Base-by-base conservation (phyloP, 2,113 vertebrate genomes). In the Narcine bancroftii region DNA sequence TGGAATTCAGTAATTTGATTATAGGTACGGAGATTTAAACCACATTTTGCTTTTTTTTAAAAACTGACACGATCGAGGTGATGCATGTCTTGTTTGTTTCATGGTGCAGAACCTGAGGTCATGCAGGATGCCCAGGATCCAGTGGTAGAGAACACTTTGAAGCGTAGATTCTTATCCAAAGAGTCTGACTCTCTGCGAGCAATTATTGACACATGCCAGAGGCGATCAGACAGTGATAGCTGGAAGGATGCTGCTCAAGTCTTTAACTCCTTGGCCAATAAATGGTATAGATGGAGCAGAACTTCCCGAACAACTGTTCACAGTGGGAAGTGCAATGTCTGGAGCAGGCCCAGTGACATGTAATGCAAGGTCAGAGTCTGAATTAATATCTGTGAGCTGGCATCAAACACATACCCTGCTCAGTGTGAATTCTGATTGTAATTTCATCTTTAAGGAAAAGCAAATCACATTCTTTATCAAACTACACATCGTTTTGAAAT, bases 1-100 rank as follows among this genome's bases (percentile, higher is more conserved):
- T 87, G 53, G n/a, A 56, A 60, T 87, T n/a, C n/a, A 87, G 17
- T 60, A 36, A 87, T 87, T 60, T 87, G 33, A 87, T 87, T 63
- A 5, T 9, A 87, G 33, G 33, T 15, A 60, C 6, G 11, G 19
- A 56, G 79, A 56, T 53, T 7, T 36, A n/a, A 87, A 60, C 81
- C 36, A 19, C 15, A 60, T 36, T 85, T 53, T 36, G 19, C 6
- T 19, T 39, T 50, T 21, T 36, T 87, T 19, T n/a, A n/a, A 87
- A 60, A 87, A 17, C 81, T 60, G 33, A 24, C 53, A 17, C 21
- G 33, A n/a, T 53, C 4, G 50, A 60, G 1, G 60, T 53, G 17
- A n/a, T 87, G 17, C 6, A 60, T 36, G 13, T 60, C 4, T 53
- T n/a, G 0, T 60, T 85, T 17, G 50, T 56, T 85, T 56, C 26